Evolutionary conservation across 1,140 invertebrate genomes (phyloP), one percentile per base, ranked within the genome.

Genomic region (Octopus sinensis): DNA sequence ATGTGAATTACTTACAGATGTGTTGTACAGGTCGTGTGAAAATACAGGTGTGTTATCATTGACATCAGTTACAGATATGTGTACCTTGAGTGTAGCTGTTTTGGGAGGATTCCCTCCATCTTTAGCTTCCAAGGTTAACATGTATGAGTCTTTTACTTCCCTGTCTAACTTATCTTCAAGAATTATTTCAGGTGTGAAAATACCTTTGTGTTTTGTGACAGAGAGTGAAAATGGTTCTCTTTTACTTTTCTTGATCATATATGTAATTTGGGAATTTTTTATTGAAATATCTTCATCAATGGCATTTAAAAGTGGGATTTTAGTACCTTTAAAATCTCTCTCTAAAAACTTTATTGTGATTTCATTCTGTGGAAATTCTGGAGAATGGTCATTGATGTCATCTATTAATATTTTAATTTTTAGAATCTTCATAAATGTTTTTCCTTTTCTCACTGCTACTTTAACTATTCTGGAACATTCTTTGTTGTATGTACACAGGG

Each of bases 121-220:
- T 83, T 96, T 90, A 0, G 96, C 96, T 85, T 95, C 93, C 4
- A 98, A 94, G 92, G 97, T 95, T 75, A 98, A 90, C 13, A 81
- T 56, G 23, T 89, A 88, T 43, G 77, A 83, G 51, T 82, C 84
- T 7, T 80, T 81, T 6, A 30, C 82, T 83, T 89, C 88, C 13
- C 87, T 82, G 71, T 89, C 84, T 78, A 88, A 80, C 54, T 80
- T 76, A 78, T 86, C 68, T 76, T 81, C 84, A 0, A 88, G 85
- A 10, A 88, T 77, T 17, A 89, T 76, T 56, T 82, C 84, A 10
- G 88, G 84, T 54, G 82, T 79, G 23, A 85, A 88, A 23, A 84
- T 88, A 17, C 88, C 85, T 75, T 88, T 86, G 23, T 86, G 62
- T 17, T 86, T 87, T 68, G 85, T 85, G 54, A 84, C 83, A 12